Base-by-base conservation (phyloP, 1,140 invertebrate species). In the Hyposmocoma kahamanoa region DNA sequence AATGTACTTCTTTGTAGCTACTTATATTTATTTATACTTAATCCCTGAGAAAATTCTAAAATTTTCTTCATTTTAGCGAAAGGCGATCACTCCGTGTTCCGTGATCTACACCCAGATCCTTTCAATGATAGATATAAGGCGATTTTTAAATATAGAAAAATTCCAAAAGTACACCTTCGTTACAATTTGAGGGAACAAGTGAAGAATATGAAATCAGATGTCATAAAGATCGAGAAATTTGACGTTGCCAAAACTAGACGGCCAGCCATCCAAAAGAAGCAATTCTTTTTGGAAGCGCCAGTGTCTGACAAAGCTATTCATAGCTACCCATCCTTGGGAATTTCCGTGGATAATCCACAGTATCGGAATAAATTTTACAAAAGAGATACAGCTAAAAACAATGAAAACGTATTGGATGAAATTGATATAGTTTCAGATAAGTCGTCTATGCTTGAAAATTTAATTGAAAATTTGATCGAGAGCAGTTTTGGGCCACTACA, bases 151-250 rank as follows among this genome's bases (percentile, higher is more conserved):
- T 72, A 73, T 36, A 78, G 62, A 43, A 74, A 63, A 53, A 34
- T 64, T 32, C 76, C 79, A 9, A 74, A 72, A 63, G 53, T 80
- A 10, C 53, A 83, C 56, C 55, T 83, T 42, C 69, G 52, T 49
- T 80, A 83, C 34, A 78, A 83, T 55, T 55, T 78, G 34, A 53
- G 67, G 26, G 72, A 82, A 52, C 72, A 78, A 56, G 61, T 78
- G 0, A 80, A 73, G 24, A 69, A 78, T 43, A 66, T 51, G 32
- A 78, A 71, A 56, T 54, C 68, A 9, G 58, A 67, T 17, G 54
- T 57, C 42, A 20, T 67, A 3, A 75, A 72, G 43, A 43, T 48
- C 22, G 65, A 71, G 30, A 65, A 53, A 19, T 28, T 68, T 13
- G 72, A 72, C 42, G 43, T 78, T 6, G 63, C 67, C 0, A 77